phyloP scores from a whole-genome alignment of 1,140 invertebrate species.

The Chionoecetes opilio region DNA sequence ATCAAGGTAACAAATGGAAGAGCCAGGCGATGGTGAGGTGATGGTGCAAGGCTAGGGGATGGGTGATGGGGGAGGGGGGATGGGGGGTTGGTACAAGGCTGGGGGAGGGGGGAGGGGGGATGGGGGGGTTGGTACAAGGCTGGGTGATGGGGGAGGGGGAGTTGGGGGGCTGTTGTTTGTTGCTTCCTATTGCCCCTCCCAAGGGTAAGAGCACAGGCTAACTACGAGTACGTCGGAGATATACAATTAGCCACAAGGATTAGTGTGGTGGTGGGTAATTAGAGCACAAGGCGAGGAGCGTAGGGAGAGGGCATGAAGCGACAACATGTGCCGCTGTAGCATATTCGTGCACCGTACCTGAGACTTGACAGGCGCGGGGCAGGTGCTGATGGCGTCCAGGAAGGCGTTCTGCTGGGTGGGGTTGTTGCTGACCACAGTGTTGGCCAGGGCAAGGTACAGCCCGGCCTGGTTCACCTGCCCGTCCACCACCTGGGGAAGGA shows the following conservation, averaged over 20 bases:
- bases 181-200: no score
- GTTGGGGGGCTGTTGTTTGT: no score
- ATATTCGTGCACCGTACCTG: no score
- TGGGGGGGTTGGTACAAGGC: background rate
- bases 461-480: slow-evolving; percentile 56
- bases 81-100: no score
- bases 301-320: no score
- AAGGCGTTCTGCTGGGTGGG: slow-evolving; percentile 27
- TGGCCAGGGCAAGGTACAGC: slow-evolving; percentile 43
- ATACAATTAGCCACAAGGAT: no score
- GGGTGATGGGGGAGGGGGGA: no score
- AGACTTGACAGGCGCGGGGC: slow-evolving; percentile 14
- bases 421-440: background rate
- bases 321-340: no score
- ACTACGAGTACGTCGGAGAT: no score
- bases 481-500: slow-evolving; percentile 35
- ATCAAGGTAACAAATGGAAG: no score
- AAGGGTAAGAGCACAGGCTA: background rate
- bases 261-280: no score
- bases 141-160: background rate
- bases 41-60: background rate
- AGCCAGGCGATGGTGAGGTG: background rate
- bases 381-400: slow-evolving; percentile 40
- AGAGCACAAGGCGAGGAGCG: no score
- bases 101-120: background rate